phyloP scores from a whole-genome alignment of 2,888 invertebrate species.

The Griposia aprilina region DNA sequence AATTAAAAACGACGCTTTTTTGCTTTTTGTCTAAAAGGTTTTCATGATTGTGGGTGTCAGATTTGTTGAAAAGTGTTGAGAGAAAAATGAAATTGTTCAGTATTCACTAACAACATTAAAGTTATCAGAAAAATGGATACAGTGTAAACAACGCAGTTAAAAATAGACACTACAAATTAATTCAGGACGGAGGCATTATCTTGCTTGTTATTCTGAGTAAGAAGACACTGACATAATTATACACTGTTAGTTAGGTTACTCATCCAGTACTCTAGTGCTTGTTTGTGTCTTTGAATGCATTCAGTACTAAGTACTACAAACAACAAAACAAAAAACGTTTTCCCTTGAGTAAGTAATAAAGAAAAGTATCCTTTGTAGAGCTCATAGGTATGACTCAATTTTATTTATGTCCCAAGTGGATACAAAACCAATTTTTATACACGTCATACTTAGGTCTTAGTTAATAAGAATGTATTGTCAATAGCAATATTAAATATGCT shows the following conservation, averaged over 20 bases:
- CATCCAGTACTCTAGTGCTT: conserved; percentile 7
- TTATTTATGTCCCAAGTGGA: not conserved
- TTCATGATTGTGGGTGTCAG: conserved; percentile 11
- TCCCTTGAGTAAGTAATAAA: conserved; percentile 1
- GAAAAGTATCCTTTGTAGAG: not conserved
- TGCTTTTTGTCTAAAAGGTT: conserved; percentile 37
- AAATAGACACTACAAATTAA: conserved; percentile 32
- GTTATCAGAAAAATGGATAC: conserved; percentile 17
- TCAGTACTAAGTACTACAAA: not conserved
- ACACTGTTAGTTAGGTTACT: conserved; percentile 7
- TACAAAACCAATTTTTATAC: not conserved
- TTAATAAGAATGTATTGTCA: not conserved
- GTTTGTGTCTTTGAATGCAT: conserved; percentile 3
- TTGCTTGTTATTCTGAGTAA: conserved; percentile 21
- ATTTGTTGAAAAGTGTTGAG: conserved; percentile 7
- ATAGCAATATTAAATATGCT: not conserved
- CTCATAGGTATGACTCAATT: conserved; percentile 13
- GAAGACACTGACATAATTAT: conserved; percentile 11
- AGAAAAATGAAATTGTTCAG: not conserved
- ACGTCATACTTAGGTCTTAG: not conserved
- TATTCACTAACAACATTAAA: conserved; percentile 19
- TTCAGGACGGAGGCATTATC: conserved; percentile 16
- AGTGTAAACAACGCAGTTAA: conserved; percentile 29
- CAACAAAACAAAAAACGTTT: conserved; percentile 15
- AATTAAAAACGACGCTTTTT: conserved; percentile 37